Evolutionary conservation across 2,113 vertebrate genomes (phyloP).

Genomic region (Puffinus mauretanicus): DNA sequence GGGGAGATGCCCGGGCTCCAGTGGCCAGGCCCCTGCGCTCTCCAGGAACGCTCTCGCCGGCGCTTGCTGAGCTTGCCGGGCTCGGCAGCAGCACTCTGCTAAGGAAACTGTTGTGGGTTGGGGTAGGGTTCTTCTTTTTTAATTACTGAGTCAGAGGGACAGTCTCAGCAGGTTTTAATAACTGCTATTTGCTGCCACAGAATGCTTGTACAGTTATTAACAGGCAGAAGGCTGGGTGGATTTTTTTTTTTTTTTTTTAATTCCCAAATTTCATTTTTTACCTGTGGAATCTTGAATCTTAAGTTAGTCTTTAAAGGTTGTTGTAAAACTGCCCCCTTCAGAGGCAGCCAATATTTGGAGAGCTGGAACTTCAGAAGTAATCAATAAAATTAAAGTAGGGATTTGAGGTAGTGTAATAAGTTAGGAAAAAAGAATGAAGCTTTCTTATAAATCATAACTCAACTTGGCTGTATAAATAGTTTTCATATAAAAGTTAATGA

Average conservation of each 20-base stretch:
- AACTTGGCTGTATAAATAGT: background rate
- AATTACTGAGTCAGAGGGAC: background rate
- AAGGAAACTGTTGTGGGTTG: background rate
- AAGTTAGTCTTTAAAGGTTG: background rate
- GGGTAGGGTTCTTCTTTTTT: background rate
- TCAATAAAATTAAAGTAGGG: background rate
- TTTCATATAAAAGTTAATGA: background rate
- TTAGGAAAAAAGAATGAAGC: background rate
- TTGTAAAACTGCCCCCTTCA: background rate
- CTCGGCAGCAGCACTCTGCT: background rate
- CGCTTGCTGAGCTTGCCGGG: background rate
- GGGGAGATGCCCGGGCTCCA: background rate
- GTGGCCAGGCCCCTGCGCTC: too few relatives aligned
- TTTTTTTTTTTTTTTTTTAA: background rate
- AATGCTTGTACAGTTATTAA: background rate
- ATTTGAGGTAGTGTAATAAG: background rate
- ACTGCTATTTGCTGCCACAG: background rate
- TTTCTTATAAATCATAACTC: background rate
- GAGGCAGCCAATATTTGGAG: background rate
- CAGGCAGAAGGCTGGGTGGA: background rate
- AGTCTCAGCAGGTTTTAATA: background rate
- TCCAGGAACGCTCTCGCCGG: fast-evolving
- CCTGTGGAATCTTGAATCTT: background rate
- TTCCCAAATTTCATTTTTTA: background rate
- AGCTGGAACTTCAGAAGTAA: background rate